phyloP scores from a whole-genome alignment of 2,888 invertebrate species.

The Mythimna lalbum region DNA sequence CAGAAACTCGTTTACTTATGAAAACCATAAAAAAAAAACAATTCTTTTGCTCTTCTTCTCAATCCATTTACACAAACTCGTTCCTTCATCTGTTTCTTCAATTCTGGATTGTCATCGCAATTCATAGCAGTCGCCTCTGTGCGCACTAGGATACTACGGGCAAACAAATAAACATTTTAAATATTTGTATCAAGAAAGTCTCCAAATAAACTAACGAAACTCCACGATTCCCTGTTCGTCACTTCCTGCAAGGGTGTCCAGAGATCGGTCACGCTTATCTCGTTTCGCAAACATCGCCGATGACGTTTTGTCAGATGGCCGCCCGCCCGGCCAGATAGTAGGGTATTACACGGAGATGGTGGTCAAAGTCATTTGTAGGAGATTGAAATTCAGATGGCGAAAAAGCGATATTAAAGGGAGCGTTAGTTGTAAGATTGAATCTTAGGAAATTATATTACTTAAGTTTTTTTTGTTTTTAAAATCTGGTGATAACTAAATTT shows the following conservation, averaged over 20 bases:
- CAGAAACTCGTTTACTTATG: no score
- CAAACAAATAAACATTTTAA: no score
- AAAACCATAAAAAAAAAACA: no score
- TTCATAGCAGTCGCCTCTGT: no score
- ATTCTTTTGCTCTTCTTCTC: no score
- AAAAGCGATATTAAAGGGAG: not conserved
- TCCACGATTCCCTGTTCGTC: constrained; percentile 51
- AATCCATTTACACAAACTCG: no score
- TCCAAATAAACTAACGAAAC: constrained; percentile 22
- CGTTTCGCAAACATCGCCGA: constrained; percentile 78
- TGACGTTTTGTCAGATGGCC: constrained; percentile 75
- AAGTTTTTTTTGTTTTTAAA: no score
- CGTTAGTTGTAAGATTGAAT: not conserved
- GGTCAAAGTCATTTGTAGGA: constrained; percentile 54
- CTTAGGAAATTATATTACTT: no score
- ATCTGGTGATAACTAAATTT: no score
- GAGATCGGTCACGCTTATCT: constrained; percentile 85
- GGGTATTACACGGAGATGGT: constrained; percentile 64
- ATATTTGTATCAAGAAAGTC: not conserved
- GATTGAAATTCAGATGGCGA: constrained; percentile 38
- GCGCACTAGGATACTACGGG: no score
- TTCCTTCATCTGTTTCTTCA: no score
- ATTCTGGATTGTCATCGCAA: no score
- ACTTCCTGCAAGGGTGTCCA: constrained; percentile 75
- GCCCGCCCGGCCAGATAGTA: constrained; percentile 67